Percentiles rank a stretch among this genome's conserved stretches.
Conservation (phyloP, 2,113 vertebrate genomes). For the Mastomys natalensis region DNA sequence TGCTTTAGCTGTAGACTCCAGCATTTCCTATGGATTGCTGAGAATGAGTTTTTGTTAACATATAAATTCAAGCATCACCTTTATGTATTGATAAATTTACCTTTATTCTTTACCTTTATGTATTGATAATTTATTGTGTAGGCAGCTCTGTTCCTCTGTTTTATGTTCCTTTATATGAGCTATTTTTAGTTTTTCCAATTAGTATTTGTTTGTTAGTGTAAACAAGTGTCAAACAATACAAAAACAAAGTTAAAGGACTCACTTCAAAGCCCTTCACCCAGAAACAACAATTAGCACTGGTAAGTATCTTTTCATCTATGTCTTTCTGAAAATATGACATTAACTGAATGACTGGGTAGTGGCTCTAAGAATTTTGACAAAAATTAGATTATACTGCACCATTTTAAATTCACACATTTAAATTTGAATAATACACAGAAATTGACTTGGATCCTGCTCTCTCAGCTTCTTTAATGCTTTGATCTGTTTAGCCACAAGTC, state of each 20-base stretch:
- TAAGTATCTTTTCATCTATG: background rate
- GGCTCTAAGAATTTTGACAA: background rate
- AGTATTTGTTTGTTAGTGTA: background rate
- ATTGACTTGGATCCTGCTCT: background rate
- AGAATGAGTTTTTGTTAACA: slow-evolving; percentile 20
- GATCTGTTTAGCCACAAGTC: background rate
- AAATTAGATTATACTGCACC: background rate
- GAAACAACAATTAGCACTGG: background rate
- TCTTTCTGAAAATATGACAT: slow-evolving; percentile 13
- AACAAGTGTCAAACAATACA: background rate
- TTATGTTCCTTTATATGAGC: slow-evolving; percentile 33
- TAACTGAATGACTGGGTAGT: background rate
- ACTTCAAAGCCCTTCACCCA: slow-evolving; percentile 4
- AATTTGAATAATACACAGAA: slow-evolving; percentile 47
- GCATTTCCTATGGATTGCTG: background rate
- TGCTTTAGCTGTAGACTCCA: background rate
- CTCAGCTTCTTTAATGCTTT: background rate
- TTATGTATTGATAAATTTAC: background rate
- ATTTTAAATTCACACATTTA: slow-evolving; percentile 55
- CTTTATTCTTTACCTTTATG: background rate
- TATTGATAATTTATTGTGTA: background rate
- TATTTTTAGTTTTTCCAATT: slow-evolving; percentile 4
- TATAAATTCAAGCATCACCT: background rate
- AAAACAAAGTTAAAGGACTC: background rate
- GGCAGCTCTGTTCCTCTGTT: background rate